Percentiles rank a stretch among this genome's conserved stretches.
phyloP scores from a whole-genome alignment of 2,888 invertebrate species.

The Drosophila falleni region DNA sequence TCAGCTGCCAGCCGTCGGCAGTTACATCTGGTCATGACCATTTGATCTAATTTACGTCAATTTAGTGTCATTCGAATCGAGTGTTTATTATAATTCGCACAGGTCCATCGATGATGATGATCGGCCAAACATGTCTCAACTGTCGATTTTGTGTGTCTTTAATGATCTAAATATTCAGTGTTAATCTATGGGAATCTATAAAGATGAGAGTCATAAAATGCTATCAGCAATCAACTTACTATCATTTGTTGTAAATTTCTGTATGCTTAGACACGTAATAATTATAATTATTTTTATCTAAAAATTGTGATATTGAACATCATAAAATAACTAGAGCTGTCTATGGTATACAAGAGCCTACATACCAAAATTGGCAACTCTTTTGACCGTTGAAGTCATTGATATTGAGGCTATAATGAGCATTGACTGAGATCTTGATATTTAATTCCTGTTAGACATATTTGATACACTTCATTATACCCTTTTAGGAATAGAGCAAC shows the following conservation, averaged over 20 bases:
- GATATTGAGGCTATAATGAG: constrained; percentile 1
- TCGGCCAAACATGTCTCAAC: constrained; percentile 7
- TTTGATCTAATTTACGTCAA: constrained; percentile 76
- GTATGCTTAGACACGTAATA: not conserved
- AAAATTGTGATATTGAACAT: not conserved
- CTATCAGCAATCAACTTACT: no score
- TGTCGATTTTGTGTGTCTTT: constrained; percentile 18
- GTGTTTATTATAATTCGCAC: constrained; percentile 72
- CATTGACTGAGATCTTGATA: constrained; percentile 1
- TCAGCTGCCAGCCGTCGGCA: constrained; percentile 65
- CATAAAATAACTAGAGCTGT: constrained; percentile 1
- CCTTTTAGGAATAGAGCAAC: constrained; percentile 6
- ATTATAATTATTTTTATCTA: not conserved
- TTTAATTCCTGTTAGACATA: not conserved
- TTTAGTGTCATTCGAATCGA: constrained; percentile 74
- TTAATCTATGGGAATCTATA: constrained; percentile 9
- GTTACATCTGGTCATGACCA: constrained; percentile 56
- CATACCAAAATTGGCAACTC: constrained; percentile 3
- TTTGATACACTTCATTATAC: constrained; percentile 7
- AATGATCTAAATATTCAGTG: constrained; percentile 19
- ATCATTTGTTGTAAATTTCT: no score
- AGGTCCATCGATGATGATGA: constrained; percentile 16
- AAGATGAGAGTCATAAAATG: no score
- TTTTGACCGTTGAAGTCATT: not conserved
- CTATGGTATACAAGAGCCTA: not conserved